A percentile compares a stretch with the other conserved stretches of the same genome.
Evolutionary conservation across 2,888 invertebrate species (phyloP).

Genomic region (Dasysyrphus tricinctus): DNA sequence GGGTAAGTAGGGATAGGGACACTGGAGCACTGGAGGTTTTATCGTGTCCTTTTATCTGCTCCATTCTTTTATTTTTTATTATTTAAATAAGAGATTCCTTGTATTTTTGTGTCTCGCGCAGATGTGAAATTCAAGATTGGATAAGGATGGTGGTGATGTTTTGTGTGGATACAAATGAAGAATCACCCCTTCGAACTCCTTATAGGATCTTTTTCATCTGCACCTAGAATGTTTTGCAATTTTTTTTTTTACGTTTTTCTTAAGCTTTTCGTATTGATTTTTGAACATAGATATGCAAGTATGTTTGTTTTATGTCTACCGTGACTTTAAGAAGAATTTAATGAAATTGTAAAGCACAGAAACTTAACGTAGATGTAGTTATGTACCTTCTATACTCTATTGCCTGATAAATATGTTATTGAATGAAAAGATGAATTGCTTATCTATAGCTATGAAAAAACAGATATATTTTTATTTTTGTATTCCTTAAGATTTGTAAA

Average conservation of each 20-base stretch:
- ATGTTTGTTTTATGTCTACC: slow-evolving; percentile 6
- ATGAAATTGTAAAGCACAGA: not conserved
- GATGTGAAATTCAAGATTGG: slow-evolving; percentile 65
- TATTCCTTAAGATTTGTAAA: no score
- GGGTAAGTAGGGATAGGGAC: slow-evolving; percentile 1
- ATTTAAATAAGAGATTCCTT: slow-evolving; percentile 73
- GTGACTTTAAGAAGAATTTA: slow-evolving; percentile 58
- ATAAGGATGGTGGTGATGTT: slow-evolving; percentile 9
- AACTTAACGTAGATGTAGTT: not conserved
- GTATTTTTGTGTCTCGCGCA: slow-evolving; percentile 60
- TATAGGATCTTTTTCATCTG: slow-evolving; percentile 49
- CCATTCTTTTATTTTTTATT: slow-evolving; percentile 49
- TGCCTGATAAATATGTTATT: not conserved
- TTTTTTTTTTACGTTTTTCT: slow-evolving; percentile 2
- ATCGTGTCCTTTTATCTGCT: slow-evolving; percentile 49
- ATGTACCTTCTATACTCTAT: not conserved
- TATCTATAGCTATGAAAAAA: no score
- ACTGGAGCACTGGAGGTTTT: slow-evolving; percentile 16
- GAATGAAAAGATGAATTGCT: slow-evolving; percentile 4
- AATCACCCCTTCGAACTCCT: not conserved
- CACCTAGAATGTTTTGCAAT: slow-evolving; percentile 43
- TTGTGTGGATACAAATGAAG: slow-evolving; percentile 41
- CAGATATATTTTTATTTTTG: no score
- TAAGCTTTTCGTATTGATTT: slow-evolving; percentile 60
- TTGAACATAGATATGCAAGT: slow-evolving; percentile 6